Evolutionary conservation across 2,797 vertebrate genomes (phyloP).

Genomic region (Thunnus albacares): DNA sequence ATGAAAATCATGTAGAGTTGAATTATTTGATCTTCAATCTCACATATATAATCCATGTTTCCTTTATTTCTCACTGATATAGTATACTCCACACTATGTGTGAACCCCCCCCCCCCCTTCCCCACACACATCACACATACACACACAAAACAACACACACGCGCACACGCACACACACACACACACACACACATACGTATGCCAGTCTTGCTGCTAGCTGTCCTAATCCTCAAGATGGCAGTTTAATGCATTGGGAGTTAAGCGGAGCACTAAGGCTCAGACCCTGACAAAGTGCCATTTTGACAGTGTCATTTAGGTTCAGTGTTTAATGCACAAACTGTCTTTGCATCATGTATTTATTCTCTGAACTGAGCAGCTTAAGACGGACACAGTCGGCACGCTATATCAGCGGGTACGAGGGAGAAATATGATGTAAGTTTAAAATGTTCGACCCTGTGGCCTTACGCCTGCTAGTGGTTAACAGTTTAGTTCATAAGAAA

Average conservation of each 20-base stretch:
- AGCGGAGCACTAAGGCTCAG: not conserved
- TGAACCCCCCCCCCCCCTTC: no score
- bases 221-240: conserved; percentile 15
- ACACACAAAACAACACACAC: not conserved
- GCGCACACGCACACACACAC: not conserved
- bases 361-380: conserved; percentile 26
- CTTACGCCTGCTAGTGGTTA: conserved; percentile 47
- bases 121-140: not conserved
- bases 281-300: conserved; percentile 15
- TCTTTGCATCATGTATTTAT: not conserved
- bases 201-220: not conserved
- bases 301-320: not conserved
- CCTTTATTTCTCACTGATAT: not conserved
- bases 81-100: not conserved
- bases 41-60: not conserved
- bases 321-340: conserved; percentile 19
- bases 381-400: not conserved
- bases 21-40: no score
- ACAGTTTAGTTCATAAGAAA: conserved; percentile 49
- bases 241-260: conserved; percentile 13
- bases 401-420: not conserved
- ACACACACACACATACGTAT: not conserved
- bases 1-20: no score
- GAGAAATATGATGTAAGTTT: conserved; percentile 45
- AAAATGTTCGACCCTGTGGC: conserved; percentile 51